Evolutionary conservation across 2,888 invertebrate species (phyloP), one percentile per base, ranked within the genome.

Genomic region (Leptinotarsa peninsularis): DNA sequence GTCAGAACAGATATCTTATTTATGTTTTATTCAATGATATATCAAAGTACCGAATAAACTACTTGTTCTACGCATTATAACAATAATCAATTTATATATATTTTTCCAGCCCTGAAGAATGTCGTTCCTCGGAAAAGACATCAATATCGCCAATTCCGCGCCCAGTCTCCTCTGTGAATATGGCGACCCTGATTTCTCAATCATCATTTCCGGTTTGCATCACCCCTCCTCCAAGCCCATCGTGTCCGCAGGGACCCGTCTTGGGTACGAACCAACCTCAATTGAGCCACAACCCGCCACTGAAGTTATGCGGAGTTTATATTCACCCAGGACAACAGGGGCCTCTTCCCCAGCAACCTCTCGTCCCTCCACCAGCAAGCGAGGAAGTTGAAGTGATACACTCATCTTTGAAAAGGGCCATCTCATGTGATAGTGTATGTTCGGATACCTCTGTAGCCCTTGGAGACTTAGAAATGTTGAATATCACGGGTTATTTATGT

Each of bases 381-480:
- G 78, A 77, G 54, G 79, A 79, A 49, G 82, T 80, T 50, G 86
- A 86, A 74, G 82, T 82, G 67, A 81, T 85, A 33, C 82, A 88
- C 3, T 84, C 89, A 1, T 86, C 86, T 52, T 88, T 93, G 73
- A 90, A 92, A 81, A 88, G 94, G 76, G 95, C 94, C 0, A 90
- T 94, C 81, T 94, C 94, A 33, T 95, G 94, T 85, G 95, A 95
- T 83, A 95, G 94, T 68, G 93, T 95, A 33, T 94, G 93, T 82
- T 95, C 95, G 1, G 95, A 95, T 82, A 94, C 94, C 0, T 94
- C 94, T 1, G 92, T 94, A 1, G 91, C 91, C 27, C 89, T 94
- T 43, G 92, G 92, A 68, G 93, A 94, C 84, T 89, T 94, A 66
- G 93, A 94, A 81, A 92, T 92, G 83, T 91, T 93, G 13, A 93